Evolutionary conservation across 2,113 vertebrate genomes (phyloP), one percentile per base, ranked within the genome.

Genomic region (Ptilorrhoa leucosticta): DNA sequence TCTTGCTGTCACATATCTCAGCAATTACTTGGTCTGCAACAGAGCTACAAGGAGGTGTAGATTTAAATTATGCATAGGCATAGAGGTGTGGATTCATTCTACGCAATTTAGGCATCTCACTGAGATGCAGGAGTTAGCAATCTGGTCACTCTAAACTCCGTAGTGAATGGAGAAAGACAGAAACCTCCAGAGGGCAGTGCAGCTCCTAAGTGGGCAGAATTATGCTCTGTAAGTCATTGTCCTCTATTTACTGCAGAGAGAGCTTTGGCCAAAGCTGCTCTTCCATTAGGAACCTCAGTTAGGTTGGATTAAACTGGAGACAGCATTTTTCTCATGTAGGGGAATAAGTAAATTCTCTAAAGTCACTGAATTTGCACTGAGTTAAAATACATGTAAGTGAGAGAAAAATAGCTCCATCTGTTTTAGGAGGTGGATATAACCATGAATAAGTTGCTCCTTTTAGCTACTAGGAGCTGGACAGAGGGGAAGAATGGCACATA

Each of bases 1-100:
- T 79, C 85, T 86, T 60, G 51, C 76, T 96, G 88, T 90, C 90
- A 79, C 60, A 90, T 47, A 50, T 90, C 68, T 83, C 44, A 51
- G 64, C 76, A 92, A 88, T 94, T 92, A 64, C 40, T 92, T 71
- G 68, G 21, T 88, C 44, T 75, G 64, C 51, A 81, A 68, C 50
- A 83, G 64, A 84, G 35, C 27, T 87, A 22, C 44, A 35, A 27
- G 47, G 86, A 86, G 39, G 28, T 82, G 72, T 60, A 71, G 44
- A 75, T 94, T 84, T 92, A 87, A 95, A 95, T 95, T 94, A 91
- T 91, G 81, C 60, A 92, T 89, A 78, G 39, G 17, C 44, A 44
- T 53, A 63, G 71, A 77, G 15, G 13, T 0, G 0, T 83, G 64
- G 54, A 65, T 66, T 83, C 42, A 44, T 76, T 77, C 71, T 58